Percentiles rank a stretch among this genome's conserved stretches.
phyloP scores from a whole-genome alignment of 2,797 vertebrate genomes.

The Buceros bicornis region DNA sequence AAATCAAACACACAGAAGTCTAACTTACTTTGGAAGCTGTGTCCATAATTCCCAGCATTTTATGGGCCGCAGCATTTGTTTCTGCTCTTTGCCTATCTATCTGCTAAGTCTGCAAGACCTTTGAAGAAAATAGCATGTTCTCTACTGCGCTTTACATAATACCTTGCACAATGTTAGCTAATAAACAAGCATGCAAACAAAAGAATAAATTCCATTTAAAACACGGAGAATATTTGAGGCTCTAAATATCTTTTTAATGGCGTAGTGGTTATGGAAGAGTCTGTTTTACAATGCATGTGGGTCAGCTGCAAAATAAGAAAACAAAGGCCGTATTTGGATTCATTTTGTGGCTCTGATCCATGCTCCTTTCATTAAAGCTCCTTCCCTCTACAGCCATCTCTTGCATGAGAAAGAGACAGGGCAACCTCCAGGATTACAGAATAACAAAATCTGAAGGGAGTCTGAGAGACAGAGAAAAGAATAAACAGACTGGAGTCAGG shows the following conservation, averaged over 20 bases:
- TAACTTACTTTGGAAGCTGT: neutral
- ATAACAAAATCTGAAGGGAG: neutral
- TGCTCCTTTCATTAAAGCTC: neutral
- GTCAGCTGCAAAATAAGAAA: constrained; percentile 29
- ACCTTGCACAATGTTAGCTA: neutral
- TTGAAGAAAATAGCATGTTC: neutral
- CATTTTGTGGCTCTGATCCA: neutral
- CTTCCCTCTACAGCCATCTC: neutral
- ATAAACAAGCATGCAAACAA: neutral
- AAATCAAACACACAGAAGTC: neutral
- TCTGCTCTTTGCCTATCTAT: neutral
- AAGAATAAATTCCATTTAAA: neutral
- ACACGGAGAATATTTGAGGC: neutral
- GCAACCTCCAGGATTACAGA: neutral
- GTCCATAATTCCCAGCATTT: neutral
- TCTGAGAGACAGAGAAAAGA: neutral
- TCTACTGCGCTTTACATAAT: neutral
- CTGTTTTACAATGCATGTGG: neutral
- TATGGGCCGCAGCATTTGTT: neutral
- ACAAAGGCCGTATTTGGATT: neutral
- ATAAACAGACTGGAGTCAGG: neutral
- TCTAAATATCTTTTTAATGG: neutral
- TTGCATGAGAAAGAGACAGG: neutral
- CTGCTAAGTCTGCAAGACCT: neutral
- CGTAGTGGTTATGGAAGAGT: neutral